These are phyloP conservation scores for Helicoverpa zea DNA, from an alignment of 1,140 invertebrate genomes.

Conservation along the genomic window DNA sequence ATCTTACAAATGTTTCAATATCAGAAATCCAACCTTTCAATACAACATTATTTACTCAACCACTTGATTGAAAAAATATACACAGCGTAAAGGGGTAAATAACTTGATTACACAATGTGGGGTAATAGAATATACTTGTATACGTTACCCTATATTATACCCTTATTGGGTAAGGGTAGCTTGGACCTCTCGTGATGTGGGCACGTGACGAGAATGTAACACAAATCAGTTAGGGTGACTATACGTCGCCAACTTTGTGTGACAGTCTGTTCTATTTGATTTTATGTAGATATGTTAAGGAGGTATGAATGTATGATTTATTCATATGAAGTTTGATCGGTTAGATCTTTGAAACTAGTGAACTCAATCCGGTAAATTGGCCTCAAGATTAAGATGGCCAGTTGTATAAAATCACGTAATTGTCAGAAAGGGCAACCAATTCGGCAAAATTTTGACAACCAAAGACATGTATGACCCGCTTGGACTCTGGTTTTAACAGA, in stretches of 20 bases:
- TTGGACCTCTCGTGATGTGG: constrained; percentile 8
- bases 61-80: constrained; percentile 24
- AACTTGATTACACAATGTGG: constrained; percentile 19
- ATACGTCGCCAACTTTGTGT: background rate
- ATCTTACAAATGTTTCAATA: background rate
- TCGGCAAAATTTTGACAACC: no score
- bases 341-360: no score
- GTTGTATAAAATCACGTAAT: no score
- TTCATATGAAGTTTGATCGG: no score
- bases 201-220: background rate
- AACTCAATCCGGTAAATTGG: no score
- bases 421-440: no score
- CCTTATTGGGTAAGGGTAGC: background rate
- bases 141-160: background rate
- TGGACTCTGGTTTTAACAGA: no score
- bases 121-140: constrained; percentile 9
- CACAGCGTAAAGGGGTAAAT: background rate
- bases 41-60: background rate
- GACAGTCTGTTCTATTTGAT: background rate
- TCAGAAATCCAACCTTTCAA: background rate
- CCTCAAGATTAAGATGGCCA: no score
- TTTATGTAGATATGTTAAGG: background rate
- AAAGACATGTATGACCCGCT: no score
- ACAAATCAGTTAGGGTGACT: constrained; percentile 19
- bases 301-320: background rate